A percentile compares a stretch with the other conserved stretches of the same genome.
These are phyloP conservation scores for Cricetomys ansorgei DNA, from an alignment of 2,113 vertebrate genomes.

Conservation along the genomic window DNA sequence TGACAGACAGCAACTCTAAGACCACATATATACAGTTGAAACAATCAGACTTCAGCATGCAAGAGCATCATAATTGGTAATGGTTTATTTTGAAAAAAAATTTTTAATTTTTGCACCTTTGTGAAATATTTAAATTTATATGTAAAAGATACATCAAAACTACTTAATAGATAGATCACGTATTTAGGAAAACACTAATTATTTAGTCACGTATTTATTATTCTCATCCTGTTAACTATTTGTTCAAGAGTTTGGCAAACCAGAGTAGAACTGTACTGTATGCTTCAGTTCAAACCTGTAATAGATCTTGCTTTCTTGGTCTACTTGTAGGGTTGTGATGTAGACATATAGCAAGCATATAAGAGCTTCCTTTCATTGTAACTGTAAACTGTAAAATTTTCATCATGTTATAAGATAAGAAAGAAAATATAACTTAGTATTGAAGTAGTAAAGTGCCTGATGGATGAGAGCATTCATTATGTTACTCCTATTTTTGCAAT, in stretches of 20 bases:
- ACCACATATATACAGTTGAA: not conserved
- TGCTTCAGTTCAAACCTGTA: not conserved
- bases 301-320: not conserved
- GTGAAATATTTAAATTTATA: not conserved
- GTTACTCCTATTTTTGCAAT: conserved; percentile 6
- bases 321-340: not conserved
- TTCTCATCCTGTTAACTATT: not conserved
- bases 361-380: not conserved
- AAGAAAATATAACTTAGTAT: not conserved
- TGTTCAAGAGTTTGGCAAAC: conserved; percentile 11
- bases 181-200: not conserved
- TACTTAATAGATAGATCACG: not conserved
- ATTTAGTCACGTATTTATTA: not conserved
- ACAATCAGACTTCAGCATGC: not conserved
- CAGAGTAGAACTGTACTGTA: not conserved
- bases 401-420: not conserved
- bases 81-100: not conserved
- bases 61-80: not conserved
- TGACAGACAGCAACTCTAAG: not conserved
- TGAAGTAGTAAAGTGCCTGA: not conserved
- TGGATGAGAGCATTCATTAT: not conserved
- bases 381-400: not conserved
- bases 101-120: not conserved
- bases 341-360: not conserved
- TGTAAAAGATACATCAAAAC: not conserved